phyloP scores from a whole-genome alignment of 2,113 vertebrate species.

The Piaya cayana region DNA sequence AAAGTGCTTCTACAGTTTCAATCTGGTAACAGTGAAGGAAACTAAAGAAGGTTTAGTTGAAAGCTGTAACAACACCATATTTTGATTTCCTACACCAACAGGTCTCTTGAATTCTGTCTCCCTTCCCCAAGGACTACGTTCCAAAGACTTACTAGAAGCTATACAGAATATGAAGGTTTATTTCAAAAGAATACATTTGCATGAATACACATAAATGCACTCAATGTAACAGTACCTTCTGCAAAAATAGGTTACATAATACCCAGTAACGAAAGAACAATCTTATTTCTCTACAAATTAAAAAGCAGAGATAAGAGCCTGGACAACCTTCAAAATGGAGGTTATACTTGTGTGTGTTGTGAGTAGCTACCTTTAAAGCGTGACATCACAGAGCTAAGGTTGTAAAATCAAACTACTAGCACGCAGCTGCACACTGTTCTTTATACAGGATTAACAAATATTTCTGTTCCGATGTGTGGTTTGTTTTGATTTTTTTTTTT shows the following conservation, averaged over 20 bases:
- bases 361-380: conserved; percentile 64
- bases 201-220: conserved; percentile 82
- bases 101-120: background rate
- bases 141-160: conserved; percentile 71
- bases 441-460: conserved; percentile 64
- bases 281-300: conserved; percentile 77
- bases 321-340: conserved; percentile 74
- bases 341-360: conserved; percentile 54
- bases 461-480: conserved; percentile 65
- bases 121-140: background rate
- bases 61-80: background rate
- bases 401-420: conserved; percentile 73
- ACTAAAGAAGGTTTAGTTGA: background rate
- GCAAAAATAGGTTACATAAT: conserved; percentile 87
- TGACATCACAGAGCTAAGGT: conserved; percentile 70
- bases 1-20: background rate
- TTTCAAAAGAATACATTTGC: conserved; percentile 84
- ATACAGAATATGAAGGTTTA: conserved; percentile 86
- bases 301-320: conserved; percentile 73
- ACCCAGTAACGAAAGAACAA: conserved; percentile 80
- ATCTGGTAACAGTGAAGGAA: background rate
- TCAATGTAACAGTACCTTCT: conserved; percentile 85
- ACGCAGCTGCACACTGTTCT: conserved; percentile 65
- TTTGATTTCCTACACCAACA: background rate
- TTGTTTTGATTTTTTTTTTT: conserved; percentile 27